Base-by-base conservation (phyloP, 30 jellyfish, hydroid and myxozoan genomes). In the Chrysaora quinquecirrha region DNA sequence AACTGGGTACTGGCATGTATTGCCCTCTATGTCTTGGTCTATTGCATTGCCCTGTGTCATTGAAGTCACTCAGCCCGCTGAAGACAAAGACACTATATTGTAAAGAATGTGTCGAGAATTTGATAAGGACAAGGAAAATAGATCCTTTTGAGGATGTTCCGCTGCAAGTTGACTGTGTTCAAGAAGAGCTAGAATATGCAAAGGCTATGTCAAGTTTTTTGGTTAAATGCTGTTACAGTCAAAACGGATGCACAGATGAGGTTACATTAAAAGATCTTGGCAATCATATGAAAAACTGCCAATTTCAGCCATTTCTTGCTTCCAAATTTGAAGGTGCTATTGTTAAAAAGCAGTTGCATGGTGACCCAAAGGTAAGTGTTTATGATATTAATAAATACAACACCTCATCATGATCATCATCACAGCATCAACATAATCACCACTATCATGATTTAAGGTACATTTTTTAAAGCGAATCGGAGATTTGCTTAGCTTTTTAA, bases 1-100 rank as follows among this genome's bases (percentile, higher is more conserved):
- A 27, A 0, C 63, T 14, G 12, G 47, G 28, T 7, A 24, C 27
- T 1, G 33, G 38, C 19, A 14, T 24, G 10, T 1, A 54, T 29
- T 85, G 95, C 34, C 80, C 89, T 0, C 62, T 76, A 19, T 85
- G 95, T 71, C 80, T 85, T 12, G 87, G 85, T 3, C 74, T 72
- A 20, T 22, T 76, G 20, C 89, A 74, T 52, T 67, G 85, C 34
- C 85, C 95, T 23, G 87, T 82, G 14, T 82, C 85, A 27, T 21
- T 82, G 9, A 69, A 35, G 30, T 31, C 80, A 32, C 34, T 22
- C 0, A 14, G 14, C 46, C 0, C 21, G 73, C 9, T 0, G 21
- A 16, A 25, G 46, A 34, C 34, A 14, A 75, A 74, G 52, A 2
- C 30, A 18, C 16, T 48, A 6, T 64, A n/a, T 25, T 85, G 95